Base-by-base conservation (phyloP, 2,797 vertebrate species). In the Enteromius treurensis region DNA sequence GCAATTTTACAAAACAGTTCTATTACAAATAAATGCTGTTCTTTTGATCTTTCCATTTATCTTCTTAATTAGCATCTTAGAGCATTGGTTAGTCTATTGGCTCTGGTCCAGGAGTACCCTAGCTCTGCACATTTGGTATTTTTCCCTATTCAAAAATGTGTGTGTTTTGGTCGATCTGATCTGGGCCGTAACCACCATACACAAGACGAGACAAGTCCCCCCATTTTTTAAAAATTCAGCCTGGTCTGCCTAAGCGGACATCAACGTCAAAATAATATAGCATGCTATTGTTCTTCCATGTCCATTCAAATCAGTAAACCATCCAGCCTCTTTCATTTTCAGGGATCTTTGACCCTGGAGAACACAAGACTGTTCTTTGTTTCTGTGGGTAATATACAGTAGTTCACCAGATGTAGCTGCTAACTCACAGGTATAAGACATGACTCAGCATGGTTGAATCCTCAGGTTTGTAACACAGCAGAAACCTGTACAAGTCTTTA, bases 361-460 rank as follows among this genome's bases (percentile, higher is more conserved):
- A 68, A 49, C 21, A 40, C 32, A 55, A 75, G 6, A 6, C n/a
- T n/a, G 17, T 21, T 23, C 40, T 68, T 26, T 14, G 40, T 45
- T 3, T 45, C 32, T 53, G 64, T 58, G n/a, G 19, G 14, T 45
- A 55, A 69, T 8, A 55, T 42, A 69, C 29, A 55, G 65, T 42
- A 19, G 2, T 37, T 75, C 5, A 32, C 19, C 42, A 32, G 29
- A 51, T 42, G 34, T 76, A 42, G 73, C 73, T 5, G 34, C 37
- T 65, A 34, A 49, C 77, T 69, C 64, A 79, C 60, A 75, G 71
- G 60, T 80, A 69, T 34, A 21, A 55, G 62, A 80, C 29, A 76
- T 51, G 78, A 80, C 23, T 65, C 58, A 42, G 83, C 77, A 79
- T 19, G 32, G 40, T 32, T 40, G 42, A 79, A 62, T 84, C 69